Base-by-base conservation (phyloP, 2,797 vertebrate genomes). In the Sciaenops ocellatus region DNA sequence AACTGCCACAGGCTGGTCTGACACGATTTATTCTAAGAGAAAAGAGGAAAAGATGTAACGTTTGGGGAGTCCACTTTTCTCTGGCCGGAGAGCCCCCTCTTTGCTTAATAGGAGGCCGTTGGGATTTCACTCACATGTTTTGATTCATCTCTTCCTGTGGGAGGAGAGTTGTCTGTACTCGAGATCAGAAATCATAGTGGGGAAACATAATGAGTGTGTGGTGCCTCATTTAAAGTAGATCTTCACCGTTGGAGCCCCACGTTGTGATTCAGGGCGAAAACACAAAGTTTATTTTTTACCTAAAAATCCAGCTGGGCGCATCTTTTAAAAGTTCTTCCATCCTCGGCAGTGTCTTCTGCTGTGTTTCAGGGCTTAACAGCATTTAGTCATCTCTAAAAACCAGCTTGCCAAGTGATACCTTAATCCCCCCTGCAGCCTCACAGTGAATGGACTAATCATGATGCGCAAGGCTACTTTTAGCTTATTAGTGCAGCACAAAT, bases 401-500 rank as follows among this genome's bases (percentile, higher is more conserved):
- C 71, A 80, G 85, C 85, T 73, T 83, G 80, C 84, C 75, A 85
- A 88, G 85, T 88, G 89, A 92, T 91, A 87, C 82, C 87, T 89
- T 90, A 90, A 93, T 90, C 89, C 84, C 62, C 66, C 80, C 70
- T 3, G 61, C 77, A 75, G 81, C 81, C 76, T 55, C 63, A 4
- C 61, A 15, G 52, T 64, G 85, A 83, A 86, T 66, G 54, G 44
- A 79, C 73, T 84, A 71, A 91, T 90, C 78, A 61, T 78, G 77
- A 85, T 85, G 82, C 78, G 78, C 60, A 1, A n/a, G 75, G 84
- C 83, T 77, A 80, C 84, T 88, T 89, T 90, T 75, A 90, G 87
- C 84, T 46, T 30, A 4, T 64, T 65, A 56, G 61, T 51, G 41
- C 57, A 51, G 64, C 81, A 64, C 59, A 66, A 59, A 75, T 76